Base-by-base conservation (phyloP, 2,797 vertebrate species). In the Leptatherina wallacei region DNA sequence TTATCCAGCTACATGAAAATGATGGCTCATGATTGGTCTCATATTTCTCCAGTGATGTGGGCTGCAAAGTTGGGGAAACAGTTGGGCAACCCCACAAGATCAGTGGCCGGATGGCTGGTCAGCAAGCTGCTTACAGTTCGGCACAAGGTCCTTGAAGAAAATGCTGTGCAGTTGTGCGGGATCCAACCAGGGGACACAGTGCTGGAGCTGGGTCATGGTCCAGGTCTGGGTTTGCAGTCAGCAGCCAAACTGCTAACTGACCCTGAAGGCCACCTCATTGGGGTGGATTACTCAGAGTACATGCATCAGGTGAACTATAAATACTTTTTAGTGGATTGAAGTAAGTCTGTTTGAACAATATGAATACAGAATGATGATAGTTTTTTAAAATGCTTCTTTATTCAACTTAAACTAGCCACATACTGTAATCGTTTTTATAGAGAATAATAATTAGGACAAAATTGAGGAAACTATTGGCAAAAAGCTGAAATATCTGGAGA, bases 211-310 rank as follows among this genome's bases (percentile, higher is more conserved):
- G 93, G 93, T 38, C 90, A 94, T 1, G 92, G 94, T 0, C 93
- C 92, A 0, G 93, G 94, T 12, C 27, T 94, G 16, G 95, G 94
- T 13, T 82, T 95, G 2, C 75, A 85, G 73, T 65, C 58, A 1
- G 93, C 94, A 42, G 87, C 74, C 44, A 73, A 77, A 40, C 82
- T 84, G 32, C 92, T 95, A 52, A 90, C 83, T 1, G 84, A 71
- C 0, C 85, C 89, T 22, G 54, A 56, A 12, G 94, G 94, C 8
- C 89, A n/a, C 33, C 88, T 95, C 4, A 86, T 93, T 11, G 94
- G 94, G 1, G 90, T 95, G 42, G 95, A 95, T 83, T 92, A 91
- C 75, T 95, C 95, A 0, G 72, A 91, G n/a, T 95, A 93, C 65
- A 95, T 95, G 95, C 85, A 94, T 73, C 63, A 85, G 87, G 91